These are phyloP conservation scores for Apamea sordens DNA, from an alignment of 2,888 invertebrate species.

Conservation along the genomic window DNA sequence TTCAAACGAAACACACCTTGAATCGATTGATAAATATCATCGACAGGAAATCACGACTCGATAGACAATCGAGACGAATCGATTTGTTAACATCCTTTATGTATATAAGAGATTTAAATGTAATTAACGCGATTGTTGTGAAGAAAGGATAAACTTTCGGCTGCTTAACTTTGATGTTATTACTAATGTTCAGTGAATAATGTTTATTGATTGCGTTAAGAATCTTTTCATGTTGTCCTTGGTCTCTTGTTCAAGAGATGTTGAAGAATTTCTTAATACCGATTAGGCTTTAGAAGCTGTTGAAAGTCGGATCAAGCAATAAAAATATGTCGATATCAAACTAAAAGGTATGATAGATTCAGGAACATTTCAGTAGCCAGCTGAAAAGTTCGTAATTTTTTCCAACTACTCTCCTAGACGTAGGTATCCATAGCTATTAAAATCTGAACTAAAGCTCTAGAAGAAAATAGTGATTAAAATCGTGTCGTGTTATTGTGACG, in stretches of 20 bases:
- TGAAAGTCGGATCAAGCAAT: no score
- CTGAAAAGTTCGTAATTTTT: background rate
- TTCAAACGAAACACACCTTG: slow-evolving; percentile 71
- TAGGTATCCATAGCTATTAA: background rate
- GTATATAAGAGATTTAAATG: slow-evolving; percentile 70
- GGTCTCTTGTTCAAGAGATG: background rate
- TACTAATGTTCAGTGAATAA: slow-evolving; percentile 19
- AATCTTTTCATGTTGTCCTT: background rate
- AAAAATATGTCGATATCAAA: no score
- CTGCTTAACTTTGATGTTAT: slow-evolving; percentile 57
- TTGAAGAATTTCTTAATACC: background rate
- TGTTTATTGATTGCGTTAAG: slow-evolving; percentile 37
- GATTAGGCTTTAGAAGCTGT: background rate
- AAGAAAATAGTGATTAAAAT: background rate
- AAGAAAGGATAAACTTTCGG: slow-evolving; percentile 66
- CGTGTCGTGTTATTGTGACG: background rate
- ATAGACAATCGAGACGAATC: slow-evolving; percentile 78
- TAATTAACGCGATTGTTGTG: slow-evolving; percentile 73
- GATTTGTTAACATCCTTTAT: slow-evolving; percentile 76
- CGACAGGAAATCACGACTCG: slow-evolving; percentile 80
- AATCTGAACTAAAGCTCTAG: background rate
- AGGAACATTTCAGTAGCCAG: background rate
- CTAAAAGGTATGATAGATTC: background rate
- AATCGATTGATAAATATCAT: slow-evolving; percentile 69
- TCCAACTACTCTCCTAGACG: background rate